Evolutionary conservation across 2,888 invertebrate species (phyloP).

Genomic region (Lordiphosa fenestrarum): DNA sequence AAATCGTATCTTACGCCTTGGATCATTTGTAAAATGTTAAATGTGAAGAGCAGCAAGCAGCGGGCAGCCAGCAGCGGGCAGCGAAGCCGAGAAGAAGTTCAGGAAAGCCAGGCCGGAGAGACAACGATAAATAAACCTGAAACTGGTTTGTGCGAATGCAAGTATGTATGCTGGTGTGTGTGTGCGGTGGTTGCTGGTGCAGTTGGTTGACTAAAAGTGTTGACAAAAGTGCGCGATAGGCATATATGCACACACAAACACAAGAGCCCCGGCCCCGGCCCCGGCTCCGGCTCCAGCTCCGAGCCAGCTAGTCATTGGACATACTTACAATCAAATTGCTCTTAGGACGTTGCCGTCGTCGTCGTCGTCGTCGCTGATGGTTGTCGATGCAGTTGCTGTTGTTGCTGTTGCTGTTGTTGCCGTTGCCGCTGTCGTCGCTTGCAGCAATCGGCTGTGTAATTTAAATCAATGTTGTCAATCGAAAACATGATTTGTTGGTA

Average conservation of each 20-base stretch:
- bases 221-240: conserved; percentile 76
- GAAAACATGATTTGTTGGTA: conserved; percentile 76
- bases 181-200: conserved; percentile 25
- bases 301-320: conserved; percentile 38
- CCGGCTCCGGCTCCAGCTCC: conserved; percentile 1
- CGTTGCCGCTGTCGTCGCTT: conserved; percentile 45
- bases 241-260: conserved; percentile 49
- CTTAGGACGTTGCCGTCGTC: conserved; percentile 50
- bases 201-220: conserved; percentile 69
- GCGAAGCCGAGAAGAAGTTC: conserved; percentile 33
- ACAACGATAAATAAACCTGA: conserved; percentile 55
- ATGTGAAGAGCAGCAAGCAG: conserved; percentile 26
- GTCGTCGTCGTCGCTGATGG: conserved; percentile 39
- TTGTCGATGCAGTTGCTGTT: conserved; percentile 26
- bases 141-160: conserved; percentile 58
- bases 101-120: conserved; percentile 43
- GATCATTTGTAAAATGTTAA: conserved; percentile 65
- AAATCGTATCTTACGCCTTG: conserved; percentile 66
- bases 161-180: conserved; percentile 45
- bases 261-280: conserved; percentile 23
- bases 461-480: conserved; percentile 79
- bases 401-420: conserved; percentile 52
- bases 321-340: conserved; percentile 51
- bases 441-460: conserved; percentile 75
- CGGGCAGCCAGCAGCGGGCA: conserved; percentile 9